These are phyloP conservation scores for Momotus momota DNA, from an alignment of 2,797 vertebrate species.

Conservation along the genomic window DNA sequence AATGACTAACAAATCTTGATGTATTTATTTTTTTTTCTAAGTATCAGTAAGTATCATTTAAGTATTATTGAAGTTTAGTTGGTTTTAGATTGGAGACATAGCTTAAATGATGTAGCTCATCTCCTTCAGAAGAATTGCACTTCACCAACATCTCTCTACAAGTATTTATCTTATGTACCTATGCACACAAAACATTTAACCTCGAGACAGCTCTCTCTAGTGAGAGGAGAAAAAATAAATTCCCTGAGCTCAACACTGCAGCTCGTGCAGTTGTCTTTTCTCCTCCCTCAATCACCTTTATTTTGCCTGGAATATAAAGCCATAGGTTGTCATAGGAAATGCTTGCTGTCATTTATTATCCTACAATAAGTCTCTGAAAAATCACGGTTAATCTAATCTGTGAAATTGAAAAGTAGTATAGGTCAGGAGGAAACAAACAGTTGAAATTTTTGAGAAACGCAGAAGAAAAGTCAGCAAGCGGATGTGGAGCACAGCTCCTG, in stretches of 20 bases:
- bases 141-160: not conserved
- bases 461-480: not conserved
- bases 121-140: not conserved
- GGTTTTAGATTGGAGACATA: not conserved
- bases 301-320: not conserved
- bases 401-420: not conserved
- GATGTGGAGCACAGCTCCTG: not conserved
- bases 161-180: not conserved
- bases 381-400: not conserved
- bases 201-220: slow-evolving; percentile 22
- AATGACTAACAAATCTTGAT: not conserved
- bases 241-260: not conserved
- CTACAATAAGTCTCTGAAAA: not conserved
- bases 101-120: not conserved
- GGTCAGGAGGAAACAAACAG: not conserved
- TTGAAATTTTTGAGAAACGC: not conserved
- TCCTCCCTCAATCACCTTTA: not conserved
- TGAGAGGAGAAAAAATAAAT: slow-evolving; percentile 5
- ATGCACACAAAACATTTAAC: not conserved
- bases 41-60: not conserved
- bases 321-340: not conserved
- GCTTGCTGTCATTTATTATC: not conserved
- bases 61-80: not conserved
- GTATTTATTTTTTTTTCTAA: rapidly evolving
- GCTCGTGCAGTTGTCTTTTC: not conserved